Percentiles rank a stretch among this genome's conserved stretches.
Evolutionary conservation across 2,797 vertebrate genomes (phyloP).

Genomic region (Arrhamphus sclerolepis): DNA sequence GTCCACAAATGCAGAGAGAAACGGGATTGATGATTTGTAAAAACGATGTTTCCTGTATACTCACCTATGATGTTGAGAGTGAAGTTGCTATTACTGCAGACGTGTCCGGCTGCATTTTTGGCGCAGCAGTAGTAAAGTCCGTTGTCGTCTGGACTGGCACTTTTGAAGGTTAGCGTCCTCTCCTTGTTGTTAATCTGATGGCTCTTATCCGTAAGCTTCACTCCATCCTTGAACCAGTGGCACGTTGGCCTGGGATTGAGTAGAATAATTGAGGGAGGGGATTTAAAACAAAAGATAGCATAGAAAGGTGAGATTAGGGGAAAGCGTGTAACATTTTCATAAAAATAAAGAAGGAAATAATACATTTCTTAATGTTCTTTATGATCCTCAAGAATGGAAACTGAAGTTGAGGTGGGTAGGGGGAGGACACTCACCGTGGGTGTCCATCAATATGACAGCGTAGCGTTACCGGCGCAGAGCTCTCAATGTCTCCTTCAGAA

Average conservation of each 20-base stretch:
- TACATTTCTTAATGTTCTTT: no score
- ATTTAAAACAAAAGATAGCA: background rate
- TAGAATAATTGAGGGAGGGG: background rate
- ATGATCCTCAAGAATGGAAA: no score
- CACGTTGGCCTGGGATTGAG: constrained; percentile 83
- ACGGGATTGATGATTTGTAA: no score
- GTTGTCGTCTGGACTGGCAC: constrained; percentile 85
- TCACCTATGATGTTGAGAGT: constrained; percentile 88
- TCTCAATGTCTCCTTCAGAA: constrained; percentile 87
- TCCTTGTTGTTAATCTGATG: constrained; percentile 92
- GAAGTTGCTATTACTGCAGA: constrained; percentile 92
- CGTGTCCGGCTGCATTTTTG: constrained; percentile 85
- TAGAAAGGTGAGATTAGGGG: background rate
- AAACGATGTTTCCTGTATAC: background rate
- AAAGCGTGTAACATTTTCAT: no score
- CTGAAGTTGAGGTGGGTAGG: constrained; percentile 24
- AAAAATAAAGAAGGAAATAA: no score
- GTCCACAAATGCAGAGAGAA: no score
- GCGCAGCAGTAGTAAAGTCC: constrained; percentile 94
- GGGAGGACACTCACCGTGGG: constrained; percentile 87
- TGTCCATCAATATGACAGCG: constrained; percentile 95
- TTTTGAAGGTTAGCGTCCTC: constrained; percentile 85
- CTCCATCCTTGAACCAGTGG: constrained; percentile 91
- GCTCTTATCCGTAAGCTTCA: constrained; percentile 78
- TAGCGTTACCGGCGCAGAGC: constrained; percentile 85